Base-by-base conservation (phyloP, 2,888 invertebrate species). In the Sesia bembeciformis region DNA sequence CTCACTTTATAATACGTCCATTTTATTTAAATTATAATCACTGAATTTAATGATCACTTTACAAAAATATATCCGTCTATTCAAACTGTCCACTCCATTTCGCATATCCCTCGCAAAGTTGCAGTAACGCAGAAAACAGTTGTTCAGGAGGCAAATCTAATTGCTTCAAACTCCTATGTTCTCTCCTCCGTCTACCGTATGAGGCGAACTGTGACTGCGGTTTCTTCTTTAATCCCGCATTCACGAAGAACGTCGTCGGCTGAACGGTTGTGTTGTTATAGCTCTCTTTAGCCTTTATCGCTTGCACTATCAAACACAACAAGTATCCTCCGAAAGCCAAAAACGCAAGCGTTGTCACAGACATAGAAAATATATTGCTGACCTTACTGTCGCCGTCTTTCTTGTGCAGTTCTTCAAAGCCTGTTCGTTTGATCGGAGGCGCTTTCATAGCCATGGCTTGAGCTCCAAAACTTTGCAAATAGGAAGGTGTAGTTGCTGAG, bases 311-410 rank as follows among this genome's bases (percentile, higher is more conserved):
- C 52, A 96, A 82, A 65, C 95, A 95, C 2, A 96, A 74, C 38
- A 96, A 80, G 70, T 96, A 96, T 1, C 96, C 96, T 0, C 95
- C 96, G 67, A 96, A 96, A 0, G 96, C 96, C 4, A 96, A 79
- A 79, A 96, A 96, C 0, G 96, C 93, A 54, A 96, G 78, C 0
- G 95, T 92, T 0, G 96, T 95, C 5, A 96, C 91, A 0, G 95
- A 93, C 62, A 94, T 89, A 59, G 95, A 94, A 68, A 96, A 96
- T 53, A 96, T 91, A 51, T 93, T 93, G 61, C 93, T 93, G 52
- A 95, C 86, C 73, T 94, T 94, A 3, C 91, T 91, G 40, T 91
- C 89, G 50, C 88, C 72, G 4, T 82, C 80, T 60, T 88, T 90
- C 67, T 90, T 84, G 67, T 78, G 68, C 1, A 87, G 64, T 1